phyloP scores from a whole-genome alignment of 2,113 vertebrate species.

The Coracopsis vasa region DNA sequence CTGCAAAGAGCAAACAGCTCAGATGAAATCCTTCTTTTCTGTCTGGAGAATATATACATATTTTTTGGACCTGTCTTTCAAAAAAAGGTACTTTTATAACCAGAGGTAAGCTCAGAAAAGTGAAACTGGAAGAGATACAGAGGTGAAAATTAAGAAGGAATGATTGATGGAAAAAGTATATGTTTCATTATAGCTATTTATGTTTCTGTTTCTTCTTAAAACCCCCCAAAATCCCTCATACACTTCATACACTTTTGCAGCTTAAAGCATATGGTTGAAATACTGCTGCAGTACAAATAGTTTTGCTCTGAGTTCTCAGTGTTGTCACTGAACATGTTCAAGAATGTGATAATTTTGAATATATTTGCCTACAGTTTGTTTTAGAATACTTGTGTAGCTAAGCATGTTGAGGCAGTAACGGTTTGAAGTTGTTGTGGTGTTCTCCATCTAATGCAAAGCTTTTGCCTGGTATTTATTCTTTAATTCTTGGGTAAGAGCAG shows the following conservation, averaged over 20 bases:
- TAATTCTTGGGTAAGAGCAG: not conserved
- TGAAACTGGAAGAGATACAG: not conserved
- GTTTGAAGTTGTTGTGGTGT: not conserved
- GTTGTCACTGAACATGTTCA: not conserved
- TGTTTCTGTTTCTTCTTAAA: not conserved
- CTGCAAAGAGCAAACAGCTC: not conserved
- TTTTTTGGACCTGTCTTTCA: not conserved
- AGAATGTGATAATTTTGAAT: not conserved
- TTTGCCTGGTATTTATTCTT: not conserved
- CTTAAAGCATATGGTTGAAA: not conserved
- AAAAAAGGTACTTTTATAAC: not conserved
- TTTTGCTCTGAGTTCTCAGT: not conserved
- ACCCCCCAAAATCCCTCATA: not conserved
- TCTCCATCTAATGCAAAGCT: not conserved
- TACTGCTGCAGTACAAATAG: not conserved
- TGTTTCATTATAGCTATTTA: not conserved
- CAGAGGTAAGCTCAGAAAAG: not conserved
- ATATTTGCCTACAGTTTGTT: constrained; percentile 6
- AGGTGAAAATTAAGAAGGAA: not conserved
- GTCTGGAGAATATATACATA: not conserved
- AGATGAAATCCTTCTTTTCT: not conserved
- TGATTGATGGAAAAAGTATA: not conserved
- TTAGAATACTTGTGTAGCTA: not conserved
- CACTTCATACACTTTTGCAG: not conserved
- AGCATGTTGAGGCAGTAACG: constrained; percentile 7